Evolutionary conservation across 2,888 invertebrate genomes (phyloP), one percentile per base, ranked within the genome.

Genomic region (Xestoiulus laeticollis): DNA sequence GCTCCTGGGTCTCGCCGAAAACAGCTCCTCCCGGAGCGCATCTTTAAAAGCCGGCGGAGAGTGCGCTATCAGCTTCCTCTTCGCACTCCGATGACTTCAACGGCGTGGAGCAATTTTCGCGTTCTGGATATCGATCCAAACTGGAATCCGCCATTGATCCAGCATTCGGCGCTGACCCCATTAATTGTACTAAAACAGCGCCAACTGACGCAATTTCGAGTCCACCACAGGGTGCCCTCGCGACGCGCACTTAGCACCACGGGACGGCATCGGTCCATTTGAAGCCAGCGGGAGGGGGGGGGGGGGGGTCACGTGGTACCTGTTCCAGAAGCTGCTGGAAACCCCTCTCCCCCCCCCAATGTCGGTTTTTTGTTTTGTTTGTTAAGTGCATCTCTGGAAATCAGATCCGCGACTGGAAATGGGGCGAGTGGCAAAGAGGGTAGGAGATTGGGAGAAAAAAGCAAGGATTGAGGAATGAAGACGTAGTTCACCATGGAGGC

Each of bases 61-160:
- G 30, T 68, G 22, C 59, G 59, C 26, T 78, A 78, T 78, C 78
- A 78, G 78, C 78, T 78, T 78, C 78, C 78, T 78, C 30, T 78
- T 78, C 78, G 78, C 78, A 78, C 78, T 78, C 78, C 78, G 78
- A 78, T 78, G 78, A 32, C 78, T 78, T 30, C 30, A 30, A 78
- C 78, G 30, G 78, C 30, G 78, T 14, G 78, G 78, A 78, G 78
- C 78, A 78, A 78, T 78, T 78, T 78, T 78, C 78, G 78, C 78
- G 59, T 53, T 53, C 59, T 68, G 78, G 78, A 78, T 78, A 78
- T 78, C 78, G 78, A 78, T 78, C 78, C 78, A 30, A 30, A 14
- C 26, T 22, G 16, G 78, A 16, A 78, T 78, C 78, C 30, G 78
- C 30, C 78, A 78, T 78, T 78, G 78, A 78, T 78, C 78, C 78